Evolutionary conservation across 2,888 invertebrate species (phyloP).

Genomic region (Coremacera marginata): DNA sequence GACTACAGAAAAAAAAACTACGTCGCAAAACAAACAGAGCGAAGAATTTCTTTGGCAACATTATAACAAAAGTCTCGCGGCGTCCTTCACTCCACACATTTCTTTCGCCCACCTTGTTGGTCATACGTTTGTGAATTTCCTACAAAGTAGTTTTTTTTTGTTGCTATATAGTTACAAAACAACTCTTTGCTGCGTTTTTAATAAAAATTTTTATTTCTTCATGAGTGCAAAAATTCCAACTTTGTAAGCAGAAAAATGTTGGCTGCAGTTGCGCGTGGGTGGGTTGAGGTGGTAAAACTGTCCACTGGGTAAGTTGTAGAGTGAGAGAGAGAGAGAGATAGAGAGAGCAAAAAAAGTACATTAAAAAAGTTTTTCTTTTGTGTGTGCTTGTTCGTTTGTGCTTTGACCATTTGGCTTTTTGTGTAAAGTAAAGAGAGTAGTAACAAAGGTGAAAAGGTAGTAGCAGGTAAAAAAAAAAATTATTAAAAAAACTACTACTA

Average conservation of each 20-base stretch:
- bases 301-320: not conserved
- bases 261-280: not conserved
- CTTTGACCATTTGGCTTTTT: constrained; percentile 47
- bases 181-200: constrained; percentile 34
- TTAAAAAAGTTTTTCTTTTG: constrained; percentile 33
- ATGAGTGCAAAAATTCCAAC: constrained; percentile 39
- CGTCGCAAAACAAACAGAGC: not conserved
- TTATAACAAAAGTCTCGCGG: not conserved
- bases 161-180: constrained; percentile 21
- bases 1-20: not conserved
- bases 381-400: constrained; percentile 18
- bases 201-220: constrained; percentile 37
- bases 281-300: not conserved
- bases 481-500: constrained; percentile 7
- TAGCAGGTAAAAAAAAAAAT: constrained; percentile 27
- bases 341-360: constrained; percentile 12
- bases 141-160: constrained; percentile 20
- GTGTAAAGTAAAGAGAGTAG: constrained; percentile 5
- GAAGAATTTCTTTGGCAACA: constrained; percentile 18
- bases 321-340: not conserved
- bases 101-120: not conserved
- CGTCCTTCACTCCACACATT: not conserved
- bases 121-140: constrained; percentile 6
- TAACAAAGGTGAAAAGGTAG: constrained; percentile 20
- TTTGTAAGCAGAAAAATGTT: constrained; percentile 36